These are phyloP conservation scores for Leptinotarsa lineolata DNA, from an alignment of 1,140 invertebrate species.

Conservation along the genomic window DNA sequence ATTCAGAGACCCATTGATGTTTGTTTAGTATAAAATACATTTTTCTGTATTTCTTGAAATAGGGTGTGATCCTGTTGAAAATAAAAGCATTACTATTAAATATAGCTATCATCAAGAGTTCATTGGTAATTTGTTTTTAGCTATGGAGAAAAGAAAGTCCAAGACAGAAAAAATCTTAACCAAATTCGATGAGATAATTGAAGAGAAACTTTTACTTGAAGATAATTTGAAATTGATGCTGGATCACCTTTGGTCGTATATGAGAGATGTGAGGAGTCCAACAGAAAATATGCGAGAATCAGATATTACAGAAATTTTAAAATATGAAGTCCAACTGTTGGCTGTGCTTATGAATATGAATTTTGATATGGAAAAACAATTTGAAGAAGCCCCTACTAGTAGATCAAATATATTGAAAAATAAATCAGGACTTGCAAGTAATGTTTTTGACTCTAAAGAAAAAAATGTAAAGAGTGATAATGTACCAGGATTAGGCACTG, in stretches of 20 bases:
- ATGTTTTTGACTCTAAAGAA: neutral
- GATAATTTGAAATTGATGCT: neutral
- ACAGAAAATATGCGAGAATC: neutral
- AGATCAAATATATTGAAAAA: neutral
- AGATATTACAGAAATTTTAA: neutral
- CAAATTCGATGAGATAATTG: neutral
- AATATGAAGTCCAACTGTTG: conserved; percentile 8
- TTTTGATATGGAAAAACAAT: neutral
- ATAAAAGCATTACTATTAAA: no score
- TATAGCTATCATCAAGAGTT: no score
- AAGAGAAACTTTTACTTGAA: neutral
- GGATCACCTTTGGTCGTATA: neutral
- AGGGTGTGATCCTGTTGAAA: no score
- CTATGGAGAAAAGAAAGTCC: conserved; percentile 10
- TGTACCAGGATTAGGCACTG: neutral
- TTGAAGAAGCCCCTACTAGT: neutral
- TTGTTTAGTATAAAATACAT: no score
- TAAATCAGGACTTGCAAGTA: neutral
- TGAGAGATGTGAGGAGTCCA: neutral
- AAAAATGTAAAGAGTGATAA: neutral
- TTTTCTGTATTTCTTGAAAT: no score
- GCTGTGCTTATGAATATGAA: neutral
- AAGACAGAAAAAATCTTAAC: neutral
- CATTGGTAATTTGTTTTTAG: neutral
- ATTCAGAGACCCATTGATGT: no score